phyloP scores from a whole-genome alignment of 2,888 invertebrate genomes.

The Pardosa pseudoannulata region DNA sequence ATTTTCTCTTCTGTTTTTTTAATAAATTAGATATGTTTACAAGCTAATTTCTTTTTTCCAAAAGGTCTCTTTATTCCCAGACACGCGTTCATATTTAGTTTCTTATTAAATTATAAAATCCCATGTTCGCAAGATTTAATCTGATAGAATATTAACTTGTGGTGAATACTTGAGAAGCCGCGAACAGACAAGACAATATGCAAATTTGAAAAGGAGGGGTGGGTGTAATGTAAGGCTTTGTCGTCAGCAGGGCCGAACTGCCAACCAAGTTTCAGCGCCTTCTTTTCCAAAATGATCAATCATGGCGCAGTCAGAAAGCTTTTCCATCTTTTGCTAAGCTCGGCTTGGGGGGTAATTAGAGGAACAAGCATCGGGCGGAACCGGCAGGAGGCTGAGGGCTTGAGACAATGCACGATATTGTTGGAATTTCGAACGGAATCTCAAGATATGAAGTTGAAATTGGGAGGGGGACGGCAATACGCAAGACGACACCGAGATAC shows the following conservation, averaged over 20 bases:
- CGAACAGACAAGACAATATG: slow-evolving; percentile 65
- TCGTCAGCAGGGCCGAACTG: slow-evolving; percentile 39
- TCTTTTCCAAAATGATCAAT: slow-evolving; percentile 61
- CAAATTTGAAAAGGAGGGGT: slow-evolving; percentile 40
- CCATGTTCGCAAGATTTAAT: slow-evolving; percentile 50
- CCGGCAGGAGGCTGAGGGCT: slow-evolving; percentile 18
- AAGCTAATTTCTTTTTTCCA: neutral
- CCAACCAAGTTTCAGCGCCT: slow-evolving; percentile 21
- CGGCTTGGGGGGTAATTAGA: slow-evolving; percentile 50
- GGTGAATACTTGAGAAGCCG: slow-evolving; percentile 51
- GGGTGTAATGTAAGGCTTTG: slow-evolving; percentile 32
- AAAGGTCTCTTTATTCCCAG: neutral
- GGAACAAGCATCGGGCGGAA: slow-evolving; percentile 66
- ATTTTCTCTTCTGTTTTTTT: neutral
- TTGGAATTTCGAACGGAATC: slow-evolving; percentile 13
- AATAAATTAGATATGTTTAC: slow-evolving; percentile 16
- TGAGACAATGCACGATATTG: slow-evolving; percentile 23
- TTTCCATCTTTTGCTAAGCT: slow-evolving; percentile 47
- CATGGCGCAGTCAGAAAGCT: slow-evolving; percentile 59
- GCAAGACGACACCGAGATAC: too few relatives aligned
- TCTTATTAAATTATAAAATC: slow-evolving; percentile 56
- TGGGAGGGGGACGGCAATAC: neutral
- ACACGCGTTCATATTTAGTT: slow-evolving; percentile 52
- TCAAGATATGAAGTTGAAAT: neutral
- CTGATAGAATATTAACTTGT: slow-evolving; percentile 26